phyloP scores from a whole-genome alignment of 2,888 invertebrate species.

The Frankliniella fusca region DNA sequence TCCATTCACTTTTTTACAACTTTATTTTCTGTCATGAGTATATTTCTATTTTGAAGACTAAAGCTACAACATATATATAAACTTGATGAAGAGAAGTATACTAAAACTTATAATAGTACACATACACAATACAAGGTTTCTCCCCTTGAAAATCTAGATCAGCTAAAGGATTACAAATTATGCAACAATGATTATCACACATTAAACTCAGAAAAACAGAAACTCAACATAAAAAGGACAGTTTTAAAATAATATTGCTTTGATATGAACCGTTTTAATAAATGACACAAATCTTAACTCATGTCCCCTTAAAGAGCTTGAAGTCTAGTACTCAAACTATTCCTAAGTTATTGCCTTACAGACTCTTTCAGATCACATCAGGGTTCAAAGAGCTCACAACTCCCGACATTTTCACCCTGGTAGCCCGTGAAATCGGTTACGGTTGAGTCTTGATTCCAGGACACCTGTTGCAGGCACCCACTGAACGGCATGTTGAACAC shows the following conservation, averaged over 20 bases:
- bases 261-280: background rate
- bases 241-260: background rate
- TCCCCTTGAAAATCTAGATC: too few species aligned
- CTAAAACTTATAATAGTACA: background rate
- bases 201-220: background rate
- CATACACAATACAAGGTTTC: background rate
- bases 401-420: slow-evolving; percentile 57
- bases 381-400: slow-evolving; percentile 51
- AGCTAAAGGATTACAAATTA: background rate
- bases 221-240: background rate
- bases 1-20: background rate
- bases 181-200: background rate
- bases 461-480: slow-evolving; percentile 50
- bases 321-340: too few species aligned
- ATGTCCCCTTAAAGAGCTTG: too few species aligned
- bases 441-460: slow-evolving; percentile 45
- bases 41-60: background rate
- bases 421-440: slow-evolving; percentile 55
- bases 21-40: too few species aligned
- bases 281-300: too few species aligned
- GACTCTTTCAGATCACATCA: background rate
- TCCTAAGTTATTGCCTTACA: too few species aligned
- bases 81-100: background rate
- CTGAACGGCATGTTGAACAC: slow-evolving; percentile 47
- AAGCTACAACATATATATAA: background rate